Conservation (phyloP, 2,113 vertebrate species). For the Lampris incognitus region DNA sequence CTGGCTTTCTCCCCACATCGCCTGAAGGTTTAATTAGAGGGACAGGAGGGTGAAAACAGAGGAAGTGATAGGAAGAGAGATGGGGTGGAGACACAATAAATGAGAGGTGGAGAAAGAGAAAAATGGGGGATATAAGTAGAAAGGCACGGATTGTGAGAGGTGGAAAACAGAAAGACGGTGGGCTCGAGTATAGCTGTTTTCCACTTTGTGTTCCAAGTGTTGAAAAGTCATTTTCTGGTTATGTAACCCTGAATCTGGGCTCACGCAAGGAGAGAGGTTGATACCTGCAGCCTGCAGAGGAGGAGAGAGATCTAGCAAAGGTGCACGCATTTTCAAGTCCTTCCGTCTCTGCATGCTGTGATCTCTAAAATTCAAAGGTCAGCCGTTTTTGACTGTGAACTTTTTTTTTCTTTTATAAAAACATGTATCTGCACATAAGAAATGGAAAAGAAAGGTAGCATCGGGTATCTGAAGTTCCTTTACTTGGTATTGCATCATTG, state of each 20-base stretch:
- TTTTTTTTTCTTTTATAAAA: too few relatives aligned
- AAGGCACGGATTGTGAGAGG: too few relatives aligned
- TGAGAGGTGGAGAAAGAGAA: too few relatives aligned
- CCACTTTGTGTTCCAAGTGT: conserved; percentile 13
- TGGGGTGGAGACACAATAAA: neutral
- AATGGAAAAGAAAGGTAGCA: too few relatives aligned
- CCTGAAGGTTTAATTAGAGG: neutral
- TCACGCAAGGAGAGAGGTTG: neutral
- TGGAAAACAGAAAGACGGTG: neutral
- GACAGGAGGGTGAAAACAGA: neutral
- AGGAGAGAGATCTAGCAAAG: conserved; percentile 13
- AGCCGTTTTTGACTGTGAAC: neutral
- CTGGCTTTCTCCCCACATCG: neutral
- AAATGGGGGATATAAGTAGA: too few relatives aligned
- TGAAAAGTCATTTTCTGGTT: conserved; percentile 15
- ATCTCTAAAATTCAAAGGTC: conserved; percentile 42
- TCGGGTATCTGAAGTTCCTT: too few relatives aligned
- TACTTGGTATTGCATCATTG: too few relatives aligned
- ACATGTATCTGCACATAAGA: too few relatives aligned
- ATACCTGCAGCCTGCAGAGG: conserved; percentile 30
- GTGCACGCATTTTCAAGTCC: conserved; percentile 42
- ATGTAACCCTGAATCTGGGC: conserved; percentile 23
- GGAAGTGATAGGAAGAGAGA: too few relatives aligned
- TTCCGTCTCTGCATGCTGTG: conserved; percentile 31
- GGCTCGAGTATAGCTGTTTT: neutral